Base-by-base conservation (phyloP, 2,797 vertebrate genomes). In the Hozukius guyotensis region DNA sequence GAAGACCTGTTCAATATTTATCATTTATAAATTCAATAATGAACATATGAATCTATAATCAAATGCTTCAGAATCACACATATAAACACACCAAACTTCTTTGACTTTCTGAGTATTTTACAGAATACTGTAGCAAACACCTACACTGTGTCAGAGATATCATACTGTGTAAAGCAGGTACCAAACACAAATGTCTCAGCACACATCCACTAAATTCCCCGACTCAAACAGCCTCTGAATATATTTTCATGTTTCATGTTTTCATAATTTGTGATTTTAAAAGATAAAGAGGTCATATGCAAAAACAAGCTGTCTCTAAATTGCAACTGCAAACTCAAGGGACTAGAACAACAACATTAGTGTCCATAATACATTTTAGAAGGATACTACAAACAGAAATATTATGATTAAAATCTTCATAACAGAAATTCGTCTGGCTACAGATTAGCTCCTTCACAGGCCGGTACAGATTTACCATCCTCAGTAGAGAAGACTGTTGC, bases 1-100 rank as follows among this genome's bases (percentile, higher is more conserved):
- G 1, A 31, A 65, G 38, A 61, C 22, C 32, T 55, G 59, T 55
- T 72, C 63, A 72, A 57, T 81, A 77, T 84, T 67, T 64, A 83
- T 75, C 62, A 63, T 53, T 36, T 34, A 29, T 24, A 34, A 57
- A 78, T 56, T 56, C 2, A 64, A 32, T 56, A 11, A 66, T 66
- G 52, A 72, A 56, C 46, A 36, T 24, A 67, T 71, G 10, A 68
- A 75, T 78, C 78, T 16, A 31, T 49, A 52, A 76, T 81, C 57
- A 72, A 83, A 72, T 13, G 34, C 38, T 49, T 11, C 46, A 2
- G 31, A 67, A 10, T 52, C 31, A 52, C 27, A 14, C 61, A 60
- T 55, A 62, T 22, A 34, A 80, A 78, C 38, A 57, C 12, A 72
- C 1, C 20, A 49, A 76, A 74, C n/a, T 11, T 73, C 10, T 27